phyloP scores from a whole-genome alignment of 2,888 invertebrate species.

The Eumacrocentrus americanus region DNA sequence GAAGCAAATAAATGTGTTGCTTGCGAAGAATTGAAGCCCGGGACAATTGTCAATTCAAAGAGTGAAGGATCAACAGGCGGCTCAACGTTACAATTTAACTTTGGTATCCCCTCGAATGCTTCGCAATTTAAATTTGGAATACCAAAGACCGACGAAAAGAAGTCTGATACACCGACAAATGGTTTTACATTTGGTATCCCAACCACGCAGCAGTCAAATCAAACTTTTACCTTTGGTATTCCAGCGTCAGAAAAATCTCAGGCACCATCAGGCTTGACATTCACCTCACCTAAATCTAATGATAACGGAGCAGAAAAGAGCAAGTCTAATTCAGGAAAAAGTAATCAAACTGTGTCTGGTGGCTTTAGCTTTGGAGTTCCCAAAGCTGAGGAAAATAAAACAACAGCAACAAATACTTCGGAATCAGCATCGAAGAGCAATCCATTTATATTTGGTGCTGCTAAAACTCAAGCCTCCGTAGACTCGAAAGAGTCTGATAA shows the following conservation, averaged over 20 bases:
- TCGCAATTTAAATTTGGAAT: constrained; percentile 63
- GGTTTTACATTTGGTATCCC: constrained; percentile 51
- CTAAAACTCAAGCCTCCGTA: background rate
- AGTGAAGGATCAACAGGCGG: constrained; percentile 9
- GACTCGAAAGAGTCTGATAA: constrained; percentile 12
- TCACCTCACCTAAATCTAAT: constrained; percentile 42
- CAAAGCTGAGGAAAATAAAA: constrained; percentile 31
- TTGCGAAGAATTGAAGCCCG: constrained; percentile 67
- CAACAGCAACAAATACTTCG: background rate
- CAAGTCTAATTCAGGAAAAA: constrained; percentile 25
- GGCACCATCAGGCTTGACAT: constrained; percentile 41
- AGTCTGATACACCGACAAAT: constrained; percentile 27
- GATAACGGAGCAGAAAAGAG: constrained; percentile 31
- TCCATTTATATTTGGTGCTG: constrained; percentile 9
- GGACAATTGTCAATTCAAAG: constrained; percentile 40
- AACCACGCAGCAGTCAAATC: constrained; percentile 20
- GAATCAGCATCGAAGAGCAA: background rate
- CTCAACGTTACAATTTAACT: constrained; percentile 46
- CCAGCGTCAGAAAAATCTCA: constrained; percentile 20
- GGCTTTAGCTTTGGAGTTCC: constrained; percentile 42
- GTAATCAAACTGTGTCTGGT: constrained; percentile 4
- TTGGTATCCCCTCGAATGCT: constrained; percentile 45
- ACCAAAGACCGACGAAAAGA: constrained; percentile 55
- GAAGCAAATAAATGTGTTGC: constrained; percentile 63
- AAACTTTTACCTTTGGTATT: constrained; percentile 41